Conservation (phyloP, 1,140 invertebrate species). For the Drosophila varians region DNA sequence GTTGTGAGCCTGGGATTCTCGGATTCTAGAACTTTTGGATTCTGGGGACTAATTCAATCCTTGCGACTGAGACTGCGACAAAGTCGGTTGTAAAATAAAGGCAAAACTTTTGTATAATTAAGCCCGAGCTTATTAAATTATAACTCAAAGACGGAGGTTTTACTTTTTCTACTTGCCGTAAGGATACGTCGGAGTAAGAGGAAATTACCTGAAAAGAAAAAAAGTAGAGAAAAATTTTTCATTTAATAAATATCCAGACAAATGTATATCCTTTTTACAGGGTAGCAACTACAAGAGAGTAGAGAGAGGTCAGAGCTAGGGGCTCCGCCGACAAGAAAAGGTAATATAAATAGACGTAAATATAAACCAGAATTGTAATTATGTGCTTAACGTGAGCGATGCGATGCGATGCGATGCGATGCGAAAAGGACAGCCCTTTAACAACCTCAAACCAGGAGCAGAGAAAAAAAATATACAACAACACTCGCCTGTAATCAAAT, state of each 20-base stretch:
- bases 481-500: not conserved
- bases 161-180: not conserved
- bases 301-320: slow-evolving; percentile 10
- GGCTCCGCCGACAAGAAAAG: slow-evolving; percentile 52
- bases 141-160: not conserved
- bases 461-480: too few species aligned
- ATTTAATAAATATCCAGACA: too few species aligned
- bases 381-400: slow-evolving; percentile 79
- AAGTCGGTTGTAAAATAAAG: slow-evolving; percentile 30
- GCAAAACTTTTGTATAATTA: slow-evolving; percentile 29
- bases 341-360: slow-evolving; percentile 79
- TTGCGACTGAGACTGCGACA: not conserved
- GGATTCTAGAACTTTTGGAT: not conserved
- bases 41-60: slow-evolving; percentile 32
- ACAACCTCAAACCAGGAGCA: not conserved
- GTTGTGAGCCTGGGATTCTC: not conserved
- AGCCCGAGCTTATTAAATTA: slow-evolving; percentile 37
- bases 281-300: too few species aligned
- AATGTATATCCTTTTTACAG: too few species aligned
- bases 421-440: slow-evolving; percentile 1
- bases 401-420: slow-evolving; percentile 27
- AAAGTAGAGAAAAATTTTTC: not conserved
- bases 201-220: not conserved
- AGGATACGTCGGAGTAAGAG: not conserved
- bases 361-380: slow-evolving; percentile 81